phyloP scores from a whole-genome alignment of 2,888 invertebrate genomes.

The Diarsia dahlii region DNA sequence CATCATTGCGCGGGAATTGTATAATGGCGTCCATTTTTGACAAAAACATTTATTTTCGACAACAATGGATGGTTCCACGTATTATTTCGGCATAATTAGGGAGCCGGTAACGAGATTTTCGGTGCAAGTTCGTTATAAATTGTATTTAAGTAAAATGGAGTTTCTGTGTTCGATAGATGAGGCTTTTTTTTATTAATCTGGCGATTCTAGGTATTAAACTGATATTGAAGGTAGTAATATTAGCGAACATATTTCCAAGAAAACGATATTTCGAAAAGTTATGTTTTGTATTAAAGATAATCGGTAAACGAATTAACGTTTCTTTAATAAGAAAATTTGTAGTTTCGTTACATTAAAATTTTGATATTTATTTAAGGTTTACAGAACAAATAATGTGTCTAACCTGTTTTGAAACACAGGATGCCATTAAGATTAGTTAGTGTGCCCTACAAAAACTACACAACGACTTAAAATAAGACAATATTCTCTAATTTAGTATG shows the following conservation, averaged over 20 bases:
- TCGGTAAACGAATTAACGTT: not conserved
- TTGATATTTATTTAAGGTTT: not conserved
- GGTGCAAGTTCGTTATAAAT: conserved; percentile 71
- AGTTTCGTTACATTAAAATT: not conserved
- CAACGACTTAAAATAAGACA: not conserved
- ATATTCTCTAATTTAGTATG: not conserved
- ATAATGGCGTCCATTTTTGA: conserved; percentile 76
- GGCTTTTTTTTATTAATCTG: conserved; percentile 16
- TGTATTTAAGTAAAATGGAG: conserved; percentile 61
- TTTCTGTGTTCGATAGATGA: conserved; percentile 42
- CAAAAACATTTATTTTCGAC: conserved; percentile 79
- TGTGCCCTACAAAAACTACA: not conserved
- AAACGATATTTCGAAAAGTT: not conserved
- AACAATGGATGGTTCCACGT: conserved; percentile 84
- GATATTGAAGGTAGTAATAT: not conserved
- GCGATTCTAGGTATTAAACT: conserved; percentile 8
- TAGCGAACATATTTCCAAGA: not conserved
- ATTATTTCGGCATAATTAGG: conserved; percentile 88
- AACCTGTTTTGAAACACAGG: conserved; percentile 4
- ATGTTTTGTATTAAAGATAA: not conserved
- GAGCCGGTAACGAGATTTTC: conserved; percentile 83
- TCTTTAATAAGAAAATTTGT: not conserved
- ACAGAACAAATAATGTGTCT: not conserved
- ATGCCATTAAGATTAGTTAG: not conserved
- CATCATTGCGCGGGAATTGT: conserved; percentile 84